Base-by-base conservation (phyloP, 2,113 vertebrate genomes). In the Anhinga anhinga region DNA sequence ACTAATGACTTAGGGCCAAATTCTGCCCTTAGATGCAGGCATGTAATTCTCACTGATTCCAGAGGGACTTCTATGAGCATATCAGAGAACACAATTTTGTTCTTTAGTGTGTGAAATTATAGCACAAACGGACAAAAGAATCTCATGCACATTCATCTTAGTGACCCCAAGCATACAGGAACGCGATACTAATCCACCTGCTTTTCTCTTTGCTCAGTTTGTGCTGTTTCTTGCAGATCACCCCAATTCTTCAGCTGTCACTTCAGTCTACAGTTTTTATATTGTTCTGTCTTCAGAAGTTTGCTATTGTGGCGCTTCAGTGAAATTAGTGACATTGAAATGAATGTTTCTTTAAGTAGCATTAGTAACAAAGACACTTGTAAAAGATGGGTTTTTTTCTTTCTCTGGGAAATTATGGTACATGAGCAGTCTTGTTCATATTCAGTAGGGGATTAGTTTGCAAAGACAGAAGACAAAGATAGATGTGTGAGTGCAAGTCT, bases 1-100 rank as follows among this genome's bases (percentile, higher is more conserved):
- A 97, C 95, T 97, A 98, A 98, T 98, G 97, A 97, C 96, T 96
- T 95, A 62, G 92, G 97, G 96, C 97, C 95, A 95, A 96, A 96
- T 93, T 82, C 87, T 96, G 97, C 97, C 96, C 96, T 97, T 82
- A 78, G 15, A 82, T 94, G 71, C 94, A 67, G 86, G 90, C 83
- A 0, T 93, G 90, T 96, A 96, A 96, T 95, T 96, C 96, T 81
- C 81, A 7, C 55, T 45, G 88, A 55, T 42, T 95, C 97, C 95
- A 59, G 86, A 15, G 97, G 93, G 97, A 97, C 58, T 86, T 80
- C 32, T 63, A 5, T 21, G 80, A 80, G 53, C 86, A 58, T 91
- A 92, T 92, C 93, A 61, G 96, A 90, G 88, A 97, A 27, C 88
- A 90, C 90, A 93, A 61, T 97, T 97, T 91, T 38, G 2, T 93